These are phyloP conservation scores for Drosophila meridiana DNA, from an alignment of 2,888 invertebrate genomes.

Conservation along the genomic window DNA sequence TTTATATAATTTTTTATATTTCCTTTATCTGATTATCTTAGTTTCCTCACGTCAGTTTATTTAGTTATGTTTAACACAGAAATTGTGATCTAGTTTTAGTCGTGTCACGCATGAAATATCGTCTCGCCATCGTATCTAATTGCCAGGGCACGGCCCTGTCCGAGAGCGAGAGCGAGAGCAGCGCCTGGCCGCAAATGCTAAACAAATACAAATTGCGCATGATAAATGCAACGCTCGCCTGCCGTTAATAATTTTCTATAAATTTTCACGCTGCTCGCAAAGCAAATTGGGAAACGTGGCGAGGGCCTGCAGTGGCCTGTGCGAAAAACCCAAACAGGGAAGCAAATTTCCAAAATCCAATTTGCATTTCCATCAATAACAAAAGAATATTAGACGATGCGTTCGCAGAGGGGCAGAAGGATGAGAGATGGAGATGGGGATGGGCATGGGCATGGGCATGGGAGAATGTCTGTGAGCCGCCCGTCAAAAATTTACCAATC, in stretches of 20 bases:
- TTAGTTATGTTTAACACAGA: neutral
- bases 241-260: conserved; percentile 73
- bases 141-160: neutral
- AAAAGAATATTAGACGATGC: conserved; percentile 72
- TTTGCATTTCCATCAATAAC: conserved; percentile 80
- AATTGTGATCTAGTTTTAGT: neutral
- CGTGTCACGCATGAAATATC: conserved; percentile 2
- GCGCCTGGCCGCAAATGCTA: conserved; percentile 38
- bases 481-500: conserved; percentile 79
- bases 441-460: neutral
- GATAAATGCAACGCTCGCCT: conserved; percentile 68
- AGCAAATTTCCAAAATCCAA: conserved; percentile 71
- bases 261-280: conserved; percentile 50
- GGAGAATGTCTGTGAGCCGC: conserved; percentile 17
- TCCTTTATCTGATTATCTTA: neutral
- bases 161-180: neutral
- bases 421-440: neutral
- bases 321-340: conserved; percentile 61
- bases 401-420: conserved; percentile 1
- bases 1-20: neutral
- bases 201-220: conserved; percentile 57
- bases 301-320: conserved; percentile 8
- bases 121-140: neutral
- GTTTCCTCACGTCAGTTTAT: neutral
- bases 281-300: conserved; percentile 30